These are phyloP conservation scores for Atractosteus spatula DNA, from an alignment of 2,113 vertebrate species.

Conservation along the genomic window DNA sequence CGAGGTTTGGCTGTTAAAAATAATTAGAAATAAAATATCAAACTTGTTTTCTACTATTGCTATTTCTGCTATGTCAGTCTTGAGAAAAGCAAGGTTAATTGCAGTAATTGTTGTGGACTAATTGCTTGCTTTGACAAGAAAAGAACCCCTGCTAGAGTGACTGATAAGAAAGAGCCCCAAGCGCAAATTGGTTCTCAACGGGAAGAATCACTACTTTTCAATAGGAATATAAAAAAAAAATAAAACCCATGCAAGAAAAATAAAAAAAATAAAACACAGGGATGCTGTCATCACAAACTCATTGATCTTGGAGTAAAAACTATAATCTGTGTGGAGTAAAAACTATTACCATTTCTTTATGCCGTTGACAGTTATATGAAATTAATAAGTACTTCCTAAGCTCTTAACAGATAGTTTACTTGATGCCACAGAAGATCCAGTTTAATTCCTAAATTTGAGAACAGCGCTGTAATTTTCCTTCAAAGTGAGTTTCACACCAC, in stretches of 20 bases:
- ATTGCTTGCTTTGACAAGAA: slow-evolving; percentile 33
- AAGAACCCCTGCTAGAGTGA: slow-evolving; percentile 14
- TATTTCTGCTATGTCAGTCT: not conserved
- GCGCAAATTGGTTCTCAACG: slow-evolving; percentile 31
- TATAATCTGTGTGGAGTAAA: no score
- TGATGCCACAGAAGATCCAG: not conserved
- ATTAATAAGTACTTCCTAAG: no score
- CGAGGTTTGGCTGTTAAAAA: no score
- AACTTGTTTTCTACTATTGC: no score
- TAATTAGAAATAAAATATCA: no score
- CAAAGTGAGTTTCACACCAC: not conserved
- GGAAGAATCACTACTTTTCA: slow-evolving; percentile 25
- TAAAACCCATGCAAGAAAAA: not conserved
- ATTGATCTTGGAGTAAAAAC: no score
- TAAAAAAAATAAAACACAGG: not conserved
- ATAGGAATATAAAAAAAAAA: not conserved
- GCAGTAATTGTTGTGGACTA: slow-evolving; percentile 25
- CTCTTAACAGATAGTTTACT: not conserved
- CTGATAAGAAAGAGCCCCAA: slow-evolving; percentile 28
- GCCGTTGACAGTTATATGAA: no score
- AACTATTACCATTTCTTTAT: no score
- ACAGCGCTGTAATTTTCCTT: not conserved
- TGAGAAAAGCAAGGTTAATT: slow-evolving; percentile 13
- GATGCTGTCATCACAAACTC: no score
- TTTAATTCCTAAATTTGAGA: not conserved